Evolutionary conservation across 2,797 vertebrate genomes (phyloP).

Genomic region (Ctenosaura bakeri): DNA sequence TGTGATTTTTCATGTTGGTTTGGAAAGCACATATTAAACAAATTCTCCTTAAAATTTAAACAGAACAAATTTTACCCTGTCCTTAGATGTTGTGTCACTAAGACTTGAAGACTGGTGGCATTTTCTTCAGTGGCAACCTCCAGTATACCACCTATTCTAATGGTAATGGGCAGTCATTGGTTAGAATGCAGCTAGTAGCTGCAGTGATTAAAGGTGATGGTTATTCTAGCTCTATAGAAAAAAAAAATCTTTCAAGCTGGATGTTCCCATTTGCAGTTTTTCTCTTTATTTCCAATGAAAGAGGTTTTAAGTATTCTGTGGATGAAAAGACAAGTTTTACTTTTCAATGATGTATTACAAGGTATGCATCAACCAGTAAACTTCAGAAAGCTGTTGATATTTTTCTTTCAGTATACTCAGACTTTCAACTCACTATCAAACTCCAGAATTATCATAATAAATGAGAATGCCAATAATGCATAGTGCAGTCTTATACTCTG

Average conservation of each 20-base stretch:
- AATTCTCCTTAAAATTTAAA: not conserved
- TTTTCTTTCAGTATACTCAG: constrained; percentile 35
- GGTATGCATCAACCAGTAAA: constrained; percentile 15
- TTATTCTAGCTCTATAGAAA: constrained; percentile 13
- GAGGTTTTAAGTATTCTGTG: not conserved
- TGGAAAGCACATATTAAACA: not conserved
- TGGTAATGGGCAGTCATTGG: not conserved
- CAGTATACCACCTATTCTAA: not conserved
- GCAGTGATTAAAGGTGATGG: constrained; percentile 20
- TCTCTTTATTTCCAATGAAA: not conserved
- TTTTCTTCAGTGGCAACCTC: not conserved
- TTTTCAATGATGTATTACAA: constrained; percentile 22
- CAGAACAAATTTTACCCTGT: not conserved
- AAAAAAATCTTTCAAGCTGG: not conserved
- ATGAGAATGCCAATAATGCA: constrained; percentile 48
- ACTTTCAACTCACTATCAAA: not conserved
- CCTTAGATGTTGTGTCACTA: not conserved
- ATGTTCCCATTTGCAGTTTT: constrained; percentile 15
- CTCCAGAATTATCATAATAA: constrained; percentile 55
- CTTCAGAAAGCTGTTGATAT: constrained; percentile 40
- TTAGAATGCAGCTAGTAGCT: not conserved
- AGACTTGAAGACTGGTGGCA: not conserved
- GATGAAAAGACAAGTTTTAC: constrained; percentile 9
- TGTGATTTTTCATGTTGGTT: not conserved
- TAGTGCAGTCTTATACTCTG: constrained; percentile 13